Conservation (phyloP, 2,888 invertebrate genomes). For the Dryococelus australis region DNA sequence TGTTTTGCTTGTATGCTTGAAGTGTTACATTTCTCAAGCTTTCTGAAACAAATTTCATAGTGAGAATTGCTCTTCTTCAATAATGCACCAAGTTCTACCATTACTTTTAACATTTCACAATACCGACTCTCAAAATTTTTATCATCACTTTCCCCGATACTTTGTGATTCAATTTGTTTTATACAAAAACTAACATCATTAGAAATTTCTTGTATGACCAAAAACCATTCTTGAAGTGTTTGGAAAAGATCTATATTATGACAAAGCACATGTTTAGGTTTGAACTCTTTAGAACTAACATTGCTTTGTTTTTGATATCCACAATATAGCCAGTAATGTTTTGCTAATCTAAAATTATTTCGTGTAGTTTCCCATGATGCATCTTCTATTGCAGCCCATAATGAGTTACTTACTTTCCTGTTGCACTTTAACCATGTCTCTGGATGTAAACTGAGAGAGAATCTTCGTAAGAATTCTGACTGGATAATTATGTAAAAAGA, state of each 20-base stretch:
- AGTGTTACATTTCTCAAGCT: neutral
- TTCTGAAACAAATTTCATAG: neutral
- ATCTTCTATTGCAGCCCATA: neutral
- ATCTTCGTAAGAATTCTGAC: conserved; percentile 10
- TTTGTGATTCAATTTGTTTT: neutral
- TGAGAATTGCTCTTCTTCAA: neutral
- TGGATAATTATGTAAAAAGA: neutral
- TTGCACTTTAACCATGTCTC: neutral
- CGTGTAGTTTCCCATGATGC: neutral
- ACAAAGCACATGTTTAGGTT: neutral
- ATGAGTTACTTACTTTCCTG: neutral
- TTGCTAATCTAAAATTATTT: neutral
- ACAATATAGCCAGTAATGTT: conserved; percentile 1
- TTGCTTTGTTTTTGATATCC: neutral
- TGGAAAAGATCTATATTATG: neutral
- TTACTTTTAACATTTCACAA: neutral
- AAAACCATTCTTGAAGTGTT: neutral
- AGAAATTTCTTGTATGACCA: neutral
- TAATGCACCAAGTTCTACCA: neutral
- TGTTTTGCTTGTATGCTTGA: neutral
- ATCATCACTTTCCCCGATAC: neutral
- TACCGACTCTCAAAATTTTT: neutral
- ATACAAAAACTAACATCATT: neutral
- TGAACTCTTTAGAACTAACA: neutral
- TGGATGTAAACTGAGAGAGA: neutral